Evolutionary conservation across 2,113 vertebrate genomes (phyloP).

Genomic region (Chauna torquata): DNA sequence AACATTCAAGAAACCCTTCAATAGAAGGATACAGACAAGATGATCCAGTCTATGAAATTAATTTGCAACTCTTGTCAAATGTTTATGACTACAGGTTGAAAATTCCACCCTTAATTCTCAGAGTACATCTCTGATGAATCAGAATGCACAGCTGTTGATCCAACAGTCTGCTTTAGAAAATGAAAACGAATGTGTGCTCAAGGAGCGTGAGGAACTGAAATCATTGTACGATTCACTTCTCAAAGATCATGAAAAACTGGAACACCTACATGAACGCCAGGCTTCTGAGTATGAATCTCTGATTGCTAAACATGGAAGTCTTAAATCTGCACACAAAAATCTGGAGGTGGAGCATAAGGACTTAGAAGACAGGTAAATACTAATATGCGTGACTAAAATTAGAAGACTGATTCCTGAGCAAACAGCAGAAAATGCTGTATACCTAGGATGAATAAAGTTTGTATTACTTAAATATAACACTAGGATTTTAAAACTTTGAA

Average conservation of each 20-base stretch:
- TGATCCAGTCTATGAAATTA: not conserved
- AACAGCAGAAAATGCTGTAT: not conserved
- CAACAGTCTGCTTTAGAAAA: constrained; percentile 91
- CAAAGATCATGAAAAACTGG: constrained; percentile 93
- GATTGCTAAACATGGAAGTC: constrained; percentile 91
- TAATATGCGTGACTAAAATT: not conserved
- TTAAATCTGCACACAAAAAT: constrained; percentile 91
- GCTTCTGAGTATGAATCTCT: constrained; percentile 91
- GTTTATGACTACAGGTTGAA: constrained; percentile 84
- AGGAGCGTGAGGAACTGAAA: constrained; percentile 91
- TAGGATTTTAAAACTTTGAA: not conserved
- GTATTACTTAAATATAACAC: not conserved
- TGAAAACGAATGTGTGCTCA: constrained; percentile 86
- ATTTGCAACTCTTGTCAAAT: not conserved
- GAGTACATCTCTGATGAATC: constrained; percentile 90
- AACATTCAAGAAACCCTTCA: not conserved
- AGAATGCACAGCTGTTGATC: constrained; percentile 91
- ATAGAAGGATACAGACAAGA: not conserved
- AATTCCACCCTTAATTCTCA: constrained; percentile 93
- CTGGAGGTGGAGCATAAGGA: constrained; percentile 94
- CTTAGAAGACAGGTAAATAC: constrained; percentile 90
- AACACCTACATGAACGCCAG: constrained; percentile 92
- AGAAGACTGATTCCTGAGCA: not conserved
- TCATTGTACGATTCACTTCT: constrained; percentile 90
- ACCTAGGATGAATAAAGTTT: not conserved